A percentile compares a stretch with the other conserved stretches of the same genome.
Conservation (phyloP, 2,888 invertebrate species). For the Eretmocerus hayati region DNA sequence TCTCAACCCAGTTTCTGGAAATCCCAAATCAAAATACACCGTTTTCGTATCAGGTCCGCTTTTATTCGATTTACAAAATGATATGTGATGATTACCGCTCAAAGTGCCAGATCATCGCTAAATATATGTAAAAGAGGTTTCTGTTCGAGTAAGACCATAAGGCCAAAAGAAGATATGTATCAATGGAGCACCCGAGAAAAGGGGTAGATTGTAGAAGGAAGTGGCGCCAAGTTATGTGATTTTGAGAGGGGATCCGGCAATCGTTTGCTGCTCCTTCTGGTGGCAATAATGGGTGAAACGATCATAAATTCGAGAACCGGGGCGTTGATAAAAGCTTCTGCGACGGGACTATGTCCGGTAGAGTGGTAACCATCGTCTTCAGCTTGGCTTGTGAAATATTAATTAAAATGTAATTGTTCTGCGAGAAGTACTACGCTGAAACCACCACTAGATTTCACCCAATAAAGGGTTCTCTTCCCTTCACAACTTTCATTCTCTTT, state of each 20-base stretch:
- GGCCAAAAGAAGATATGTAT: background rate
- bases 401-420: conserved; percentile 49
- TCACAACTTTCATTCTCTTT: too few relatives aligned
- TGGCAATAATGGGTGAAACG: conserved; percentile 48
- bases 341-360: conserved; percentile 42
- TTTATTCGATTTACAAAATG: too few relatives aligned
- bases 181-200: conserved; percentile 38
- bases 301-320: conserved; percentile 49
- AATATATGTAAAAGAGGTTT: too few relatives aligned
- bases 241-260: conserved; percentile 40
- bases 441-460: background rate
- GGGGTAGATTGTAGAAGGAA: conserved; percentile 22
- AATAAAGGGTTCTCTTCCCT: conserved; percentile 16
- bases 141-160: too few relatives aligned
- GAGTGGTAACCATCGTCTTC: too few relatives aligned
- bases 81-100: too few relatives aligned
- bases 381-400: too few relatives aligned
- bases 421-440: conserved; percentile 25
- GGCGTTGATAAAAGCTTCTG: conserved; percentile 16
- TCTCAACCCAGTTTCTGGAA: too few relatives aligned
- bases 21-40: too few relatives aligned
- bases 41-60: too few relatives aligned
- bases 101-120: too few relatives aligned
- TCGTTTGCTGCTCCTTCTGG: conserved; percentile 9
- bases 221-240: conserved; percentile 40